phyloP scores from a whole-genome alignment of 2,113 vertebrate species.

The Sitta europaea region DNA sequence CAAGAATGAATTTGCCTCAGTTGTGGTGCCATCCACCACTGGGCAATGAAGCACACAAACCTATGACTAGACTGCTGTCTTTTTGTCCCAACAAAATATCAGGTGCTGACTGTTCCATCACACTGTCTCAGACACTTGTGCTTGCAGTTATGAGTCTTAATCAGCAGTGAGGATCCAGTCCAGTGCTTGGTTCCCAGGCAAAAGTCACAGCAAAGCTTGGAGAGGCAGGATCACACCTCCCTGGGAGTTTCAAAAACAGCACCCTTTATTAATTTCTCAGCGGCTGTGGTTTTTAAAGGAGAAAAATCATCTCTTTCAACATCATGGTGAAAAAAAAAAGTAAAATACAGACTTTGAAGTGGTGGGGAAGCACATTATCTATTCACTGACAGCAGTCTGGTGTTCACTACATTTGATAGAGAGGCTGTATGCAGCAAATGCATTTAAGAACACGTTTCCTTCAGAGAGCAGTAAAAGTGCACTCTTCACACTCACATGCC shows the following conservation, averaged over 20 bases:
- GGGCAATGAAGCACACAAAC: background rate
- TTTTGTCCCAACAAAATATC: background rate
- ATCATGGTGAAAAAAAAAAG: background rate
- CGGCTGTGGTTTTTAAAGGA: slow-evolving; percentile 25
- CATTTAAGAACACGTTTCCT: background rate
- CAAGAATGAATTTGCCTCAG: background rate
- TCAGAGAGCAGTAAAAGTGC: background rate
- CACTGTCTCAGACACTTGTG: background rate
- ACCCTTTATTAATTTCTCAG: slow-evolving; percentile 31
- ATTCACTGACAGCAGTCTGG: slow-evolving; percentile 3
- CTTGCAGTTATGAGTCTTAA: background rate
- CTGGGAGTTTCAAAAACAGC: slow-evolving; percentile 10
- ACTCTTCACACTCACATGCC: background rate
- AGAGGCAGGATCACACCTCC: background rate
- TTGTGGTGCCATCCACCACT: background rate
- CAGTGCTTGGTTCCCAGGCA: background rate
- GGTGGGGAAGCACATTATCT: slow-evolving; percentile 40
- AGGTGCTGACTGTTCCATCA: background rate
- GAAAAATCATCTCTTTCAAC: slow-evolving; percentile 51
- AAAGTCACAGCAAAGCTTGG: slow-evolving; percentile 9
- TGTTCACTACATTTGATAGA: background rate
- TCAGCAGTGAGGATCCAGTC: background rate
- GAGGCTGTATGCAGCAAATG: background rate
- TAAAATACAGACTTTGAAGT: slow-evolving; percentile 41
- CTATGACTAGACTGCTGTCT: background rate